Evolutionary conservation across 2,113 vertebrate species (phyloP), one percentile per base, ranked within the genome.

Genomic region (Microcebus griseorufus): DNA sequence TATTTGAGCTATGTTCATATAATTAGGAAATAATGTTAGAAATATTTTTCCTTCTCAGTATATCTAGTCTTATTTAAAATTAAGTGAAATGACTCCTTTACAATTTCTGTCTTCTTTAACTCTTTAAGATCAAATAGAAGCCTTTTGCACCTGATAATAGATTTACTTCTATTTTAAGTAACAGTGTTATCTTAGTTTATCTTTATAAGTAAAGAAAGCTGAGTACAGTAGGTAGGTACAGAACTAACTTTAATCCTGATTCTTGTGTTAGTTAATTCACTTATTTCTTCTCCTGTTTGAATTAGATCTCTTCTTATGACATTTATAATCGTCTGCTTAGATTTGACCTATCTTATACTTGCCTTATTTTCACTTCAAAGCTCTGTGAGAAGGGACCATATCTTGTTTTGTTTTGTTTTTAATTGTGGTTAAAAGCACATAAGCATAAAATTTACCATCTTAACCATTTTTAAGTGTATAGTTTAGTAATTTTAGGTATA

Each of bases 141-240:
- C 8, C n/a, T 69, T 70, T 88, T 83, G 3, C 20, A n/a, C 39
- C 25, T 82, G 6, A 25, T 83, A 81, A 62, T 72, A 92, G 27
- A 79, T 88, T 84, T 78, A 82, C 32, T 94, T 94, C 39, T 91
- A 11, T 84, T 88, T 94, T 94, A 80, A 88, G 79, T 8, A 92
- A 4, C n/a, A 39, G 4, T 78, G 34, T 92, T 13, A 85, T 85
- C 64, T 92, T 92, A 22, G 48, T 81, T 79, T 81, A 67, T 78
- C 62, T 82, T 92, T 65, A 69, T 27, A 79, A 62, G 62, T 88
- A 70, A 88, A 95, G 27, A 78, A 91, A 76, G 42, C 70, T 64
- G 39, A 90, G 18, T 45, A 34, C 23, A 95, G 2, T 80, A 83
- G 17, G 5, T 39, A 73, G 83, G 51, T 64, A 12, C 25, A 64